Percentiles rank a stretch among this genome's conserved stretches.
Evolutionary conservation across 2,113 vertebrate species (phyloP).

Genomic region (Ctenodactylus gundi): DNA sequence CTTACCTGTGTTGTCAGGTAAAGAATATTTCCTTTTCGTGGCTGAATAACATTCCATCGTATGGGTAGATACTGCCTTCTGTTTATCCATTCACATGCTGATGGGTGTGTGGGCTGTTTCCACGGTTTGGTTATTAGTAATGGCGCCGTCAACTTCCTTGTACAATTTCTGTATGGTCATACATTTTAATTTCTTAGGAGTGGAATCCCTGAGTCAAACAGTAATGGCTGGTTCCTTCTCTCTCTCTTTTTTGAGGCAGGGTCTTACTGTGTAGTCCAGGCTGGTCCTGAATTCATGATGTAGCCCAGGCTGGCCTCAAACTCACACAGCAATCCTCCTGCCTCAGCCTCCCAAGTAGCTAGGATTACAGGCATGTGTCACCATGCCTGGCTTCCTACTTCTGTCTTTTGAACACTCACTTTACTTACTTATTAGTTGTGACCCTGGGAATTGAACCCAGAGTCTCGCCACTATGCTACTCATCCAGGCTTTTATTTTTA

Average conservation of each 20-base stretch:
- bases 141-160: too few species aligned
- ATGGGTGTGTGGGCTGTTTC: background rate
- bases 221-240: background rate
- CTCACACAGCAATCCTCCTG: background rate
- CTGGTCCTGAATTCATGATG: background rate
- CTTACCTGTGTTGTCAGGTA: background rate
- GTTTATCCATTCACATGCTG: background rate
- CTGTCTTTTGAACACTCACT: background rate
- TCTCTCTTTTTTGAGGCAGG: background rate
- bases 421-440: too few species aligned
- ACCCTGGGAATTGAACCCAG: too few species aligned
- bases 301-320: background rate
- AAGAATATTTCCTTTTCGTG: background rate
- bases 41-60: background rate
- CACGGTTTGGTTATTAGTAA: background rate
- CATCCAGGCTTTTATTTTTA: too few species aligned
- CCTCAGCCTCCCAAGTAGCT: background rate
- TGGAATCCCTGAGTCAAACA: background rate
- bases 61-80: rapidly evolving
- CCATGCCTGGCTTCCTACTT: background rate
- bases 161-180: background rate
- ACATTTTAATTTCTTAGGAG: background rate
- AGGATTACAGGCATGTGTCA: background rate
- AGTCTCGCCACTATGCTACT: too few species aligned
- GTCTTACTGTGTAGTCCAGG: background rate